Evolutionary conservation across 1,140 invertebrate species (phyloP), one percentile per base, ranked within the genome.

Genomic region (Apolygus lucorum): DNA sequence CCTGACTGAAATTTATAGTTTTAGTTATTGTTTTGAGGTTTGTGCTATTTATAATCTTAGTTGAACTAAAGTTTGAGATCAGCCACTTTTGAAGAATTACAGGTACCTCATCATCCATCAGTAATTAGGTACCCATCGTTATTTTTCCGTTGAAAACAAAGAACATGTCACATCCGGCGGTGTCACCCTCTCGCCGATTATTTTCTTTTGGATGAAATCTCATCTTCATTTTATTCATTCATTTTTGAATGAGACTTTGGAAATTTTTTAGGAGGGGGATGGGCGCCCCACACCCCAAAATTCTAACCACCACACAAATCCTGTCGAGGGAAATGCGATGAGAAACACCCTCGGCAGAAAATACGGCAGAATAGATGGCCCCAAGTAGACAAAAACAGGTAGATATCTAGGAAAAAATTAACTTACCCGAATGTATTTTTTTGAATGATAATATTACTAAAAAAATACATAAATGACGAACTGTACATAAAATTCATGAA

Each of bases 191-290:
- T n/a, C n/a, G n/a, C n/a, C n/a, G n/a, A n/a, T n/a, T n/a, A n/a
- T n/a, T n/a, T n/a, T n/a, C n/a, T n/a, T n/a, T n/a, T n/a, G n/a
- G n/a, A n/a, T n/a, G n/a, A n/a, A n/a, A n/a, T n/a, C n/a, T n/a
- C n/a, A n/a, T n/a, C n/a, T n/a, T n/a, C n/a, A n/a, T 59, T 59
- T 22, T 11, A 59, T 59, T 59, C 22, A 22, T 59, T n/a, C n/a
- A n/a, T n/a, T n/a, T n/a, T n/a, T n/a, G n/a, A n/a, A n/a, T n/a
- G n/a, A n/a, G n/a, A n/a, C n/a, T n/a, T n/a, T n/a, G n/a, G n/a
- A n/a, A n/a, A n/a, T n/a, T n/a, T n/a, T 21, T 59, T 21, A 66
- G 64, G 64, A 21, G 64, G 64, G 64, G 64, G 64, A 29, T 66
- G 64, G 64, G 28, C 25, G 64, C 28, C 27, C 27, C 64, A 66